These are phyloP conservation scores for Bufo gargarizans DNA, from an alignment of 2,113 vertebrate species.

Conservation along the genomic window DNA sequence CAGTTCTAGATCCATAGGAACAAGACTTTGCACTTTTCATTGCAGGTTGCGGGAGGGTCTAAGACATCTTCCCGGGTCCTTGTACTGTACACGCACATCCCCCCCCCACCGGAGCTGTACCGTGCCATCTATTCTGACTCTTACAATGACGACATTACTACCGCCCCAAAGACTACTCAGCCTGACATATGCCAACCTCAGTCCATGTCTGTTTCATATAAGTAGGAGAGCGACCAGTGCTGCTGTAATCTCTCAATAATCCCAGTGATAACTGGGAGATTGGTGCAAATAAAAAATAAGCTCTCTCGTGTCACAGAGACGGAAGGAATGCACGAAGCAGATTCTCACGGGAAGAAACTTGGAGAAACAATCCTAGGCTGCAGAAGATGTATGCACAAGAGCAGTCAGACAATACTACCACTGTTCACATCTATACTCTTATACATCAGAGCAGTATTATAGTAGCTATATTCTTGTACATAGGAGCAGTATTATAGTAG, in stretches of 20 bases:
- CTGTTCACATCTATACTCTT: no score
- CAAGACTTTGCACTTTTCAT: not conserved
- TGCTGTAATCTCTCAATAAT: not conserved
- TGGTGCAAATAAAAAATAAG: not conserved
- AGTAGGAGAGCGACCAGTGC: not conserved
- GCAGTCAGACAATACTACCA: not conserved
- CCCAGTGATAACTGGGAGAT: not conserved
- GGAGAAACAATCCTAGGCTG: not conserved
- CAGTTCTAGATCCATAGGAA: not conserved
- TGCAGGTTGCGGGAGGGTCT: not conserved
- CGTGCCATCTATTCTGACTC: not conserved
- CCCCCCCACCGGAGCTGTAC: not conserved
- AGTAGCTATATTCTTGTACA: no score
- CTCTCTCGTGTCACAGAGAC: not conserved
- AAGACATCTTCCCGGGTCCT: not conserved
- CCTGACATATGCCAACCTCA: not conserved
- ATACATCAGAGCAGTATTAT: no score
- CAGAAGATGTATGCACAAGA: not conserved
- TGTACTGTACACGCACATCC: not conserved
- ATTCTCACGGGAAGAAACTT: conserved; percentile 12
- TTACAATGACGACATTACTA: not conserved
- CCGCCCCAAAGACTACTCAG: not conserved
- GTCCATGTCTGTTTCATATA: not conserved
- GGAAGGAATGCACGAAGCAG: not conserved
- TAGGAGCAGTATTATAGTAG: no score